These are phyloP conservation scores for Leptinotarsa tumamoca DNA, from an alignment of 2,888 invertebrate species.

Conservation along the genomic window DNA sequence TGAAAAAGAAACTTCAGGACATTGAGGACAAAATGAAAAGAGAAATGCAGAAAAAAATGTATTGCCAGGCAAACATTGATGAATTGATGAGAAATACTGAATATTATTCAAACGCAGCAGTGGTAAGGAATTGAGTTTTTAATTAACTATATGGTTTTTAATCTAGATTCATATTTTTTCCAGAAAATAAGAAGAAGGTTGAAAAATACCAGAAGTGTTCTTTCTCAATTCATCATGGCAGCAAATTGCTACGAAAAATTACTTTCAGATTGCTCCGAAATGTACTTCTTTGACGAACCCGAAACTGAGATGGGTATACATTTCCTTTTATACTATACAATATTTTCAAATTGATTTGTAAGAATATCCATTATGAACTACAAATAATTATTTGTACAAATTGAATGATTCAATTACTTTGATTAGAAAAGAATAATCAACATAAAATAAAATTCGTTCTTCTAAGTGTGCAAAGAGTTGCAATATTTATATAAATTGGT, in stretches of 20 bases:
- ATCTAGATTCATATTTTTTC: conserved; percentile 12
- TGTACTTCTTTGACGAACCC: not conserved
- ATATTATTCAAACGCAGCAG: conserved; percentile 26
- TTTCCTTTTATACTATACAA: not conserved
- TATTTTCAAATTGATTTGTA: too few species aligned
- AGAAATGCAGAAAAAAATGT: conserved; percentile 27
- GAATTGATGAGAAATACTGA: conserved; percentile 28
- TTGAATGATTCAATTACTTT: too few species aligned
- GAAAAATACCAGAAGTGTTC: conserved; percentile 6
- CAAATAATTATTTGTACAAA: too few species aligned
- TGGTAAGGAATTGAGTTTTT: conserved; percentile 12
- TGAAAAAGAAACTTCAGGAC: conserved; percentile 18
- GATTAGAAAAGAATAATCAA: too few species aligned
- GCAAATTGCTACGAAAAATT: conserved; percentile 34
- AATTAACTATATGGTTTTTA: too few species aligned
- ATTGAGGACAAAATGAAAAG: conserved; percentile 29
- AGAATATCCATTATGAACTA: too few species aligned
- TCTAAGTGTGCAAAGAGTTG: too few species aligned
- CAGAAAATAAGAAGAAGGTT: conserved; percentile 34
- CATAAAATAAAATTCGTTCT: too few species aligned
- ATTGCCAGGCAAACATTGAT: conserved; percentile 34
- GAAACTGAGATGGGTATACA: not conserved
- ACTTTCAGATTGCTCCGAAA: conserved; percentile 26
- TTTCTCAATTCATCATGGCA: conserved; percentile 37
- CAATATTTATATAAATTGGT: too few species aligned